Percentiles rank a stretch among this genome's conserved stretches.
Evolutionary conservation across 2,113 vertebrate species (phyloP).

Genomic region (Pterocles gutturalis): DNA sequence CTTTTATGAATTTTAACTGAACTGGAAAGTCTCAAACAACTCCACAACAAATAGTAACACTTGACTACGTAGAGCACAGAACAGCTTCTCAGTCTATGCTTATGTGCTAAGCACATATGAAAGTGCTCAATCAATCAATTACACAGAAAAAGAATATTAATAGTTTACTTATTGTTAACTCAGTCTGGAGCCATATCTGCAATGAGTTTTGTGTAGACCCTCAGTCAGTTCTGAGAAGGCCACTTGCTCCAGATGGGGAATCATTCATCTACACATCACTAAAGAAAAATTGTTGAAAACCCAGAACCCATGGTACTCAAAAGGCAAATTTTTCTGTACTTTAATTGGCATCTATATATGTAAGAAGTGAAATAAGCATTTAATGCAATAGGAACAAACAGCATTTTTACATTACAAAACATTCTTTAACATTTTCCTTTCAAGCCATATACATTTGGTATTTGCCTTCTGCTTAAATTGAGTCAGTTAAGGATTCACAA

Average conservation of each 20-base stretch:
- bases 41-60: background rate
- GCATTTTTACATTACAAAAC: background rate
- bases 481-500: slow-evolving; percentile 47
- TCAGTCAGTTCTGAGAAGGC: background rate
- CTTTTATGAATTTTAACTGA: background rate
- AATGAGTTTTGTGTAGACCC: background rate
- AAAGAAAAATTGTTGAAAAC: background rate
- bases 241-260: background rate
- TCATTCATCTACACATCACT: background rate
- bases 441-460: background rate
- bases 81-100: background rate
- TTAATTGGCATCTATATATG: background rate
- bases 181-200: background rate
- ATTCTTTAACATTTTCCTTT: slow-evolving; percentile 20
- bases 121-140: background rate
- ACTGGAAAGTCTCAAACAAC: background rate
- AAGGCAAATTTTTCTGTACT: background rate
- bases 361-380: background rate
- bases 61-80: background rate
- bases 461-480: background rate
- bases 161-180: background rate
- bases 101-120: background rate
- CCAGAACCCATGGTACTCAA: background rate
- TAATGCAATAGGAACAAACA: background rate
- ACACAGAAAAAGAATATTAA: background rate